Evolutionary conservation across 2,888 invertebrate genomes (phyloP).

Genomic region (Pandemis cinnamomeana): DNA sequence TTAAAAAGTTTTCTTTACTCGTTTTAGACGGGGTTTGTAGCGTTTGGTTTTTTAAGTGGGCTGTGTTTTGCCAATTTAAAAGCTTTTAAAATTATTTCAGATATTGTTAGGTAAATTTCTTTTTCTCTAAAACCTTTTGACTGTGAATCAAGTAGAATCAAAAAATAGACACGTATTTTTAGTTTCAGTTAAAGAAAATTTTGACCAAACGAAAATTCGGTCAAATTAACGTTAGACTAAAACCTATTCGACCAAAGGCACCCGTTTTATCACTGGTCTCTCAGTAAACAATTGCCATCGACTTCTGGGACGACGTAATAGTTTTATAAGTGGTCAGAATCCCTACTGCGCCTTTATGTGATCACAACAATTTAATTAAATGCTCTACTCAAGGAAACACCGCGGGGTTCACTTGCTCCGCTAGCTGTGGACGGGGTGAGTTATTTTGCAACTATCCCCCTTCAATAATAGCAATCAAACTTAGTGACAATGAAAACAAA

Average conservation of each 20-base stretch:
- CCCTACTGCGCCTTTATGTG: conserved; percentile 23
- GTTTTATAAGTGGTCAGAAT: conserved; percentile 14
- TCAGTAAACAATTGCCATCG: conserved; percentile 9
- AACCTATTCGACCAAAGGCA: too few relatives aligned
- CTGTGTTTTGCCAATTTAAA: neutral
- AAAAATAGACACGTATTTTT: too few relatives aligned
- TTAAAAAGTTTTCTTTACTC: neutral
- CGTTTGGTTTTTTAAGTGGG: neutral
- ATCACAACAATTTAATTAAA: conserved; percentile 36
- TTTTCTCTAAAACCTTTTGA: too few relatives aligned
- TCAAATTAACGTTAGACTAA: too few relatives aligned
- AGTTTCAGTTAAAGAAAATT: too few relatives aligned
- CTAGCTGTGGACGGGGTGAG: neutral
- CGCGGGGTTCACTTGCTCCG: neutral
- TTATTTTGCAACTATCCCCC: conserved; percentile 10
- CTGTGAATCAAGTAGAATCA: too few relatives aligned
- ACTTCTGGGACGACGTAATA: conserved; percentile 14
- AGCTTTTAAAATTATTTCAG: too few relatives aligned
- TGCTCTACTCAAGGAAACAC: conserved; percentile 3
- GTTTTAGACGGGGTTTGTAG: too few relatives aligned
- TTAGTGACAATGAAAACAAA: neutral
- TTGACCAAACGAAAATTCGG: too few relatives aligned
- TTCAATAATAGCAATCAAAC: neutral
- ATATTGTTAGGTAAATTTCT: too few relatives aligned
- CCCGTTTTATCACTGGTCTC: neutral